Evolutionary conservation across 2,888 invertebrate species (phyloP).

Genomic region (Mongoloraphidia duomilia): DNA sequence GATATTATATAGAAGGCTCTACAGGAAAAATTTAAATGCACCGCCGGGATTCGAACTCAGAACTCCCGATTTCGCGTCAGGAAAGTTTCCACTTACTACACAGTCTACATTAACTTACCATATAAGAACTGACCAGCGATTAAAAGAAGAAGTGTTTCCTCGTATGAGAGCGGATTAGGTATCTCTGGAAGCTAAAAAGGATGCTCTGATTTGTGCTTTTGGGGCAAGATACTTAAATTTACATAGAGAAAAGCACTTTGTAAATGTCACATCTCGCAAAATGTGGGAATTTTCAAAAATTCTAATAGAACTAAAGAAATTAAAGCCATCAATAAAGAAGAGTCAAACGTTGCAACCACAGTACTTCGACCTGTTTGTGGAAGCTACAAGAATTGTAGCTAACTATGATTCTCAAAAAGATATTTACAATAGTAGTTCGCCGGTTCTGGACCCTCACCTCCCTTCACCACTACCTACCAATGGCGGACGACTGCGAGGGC

Average conservation of each 20-base stretch:
- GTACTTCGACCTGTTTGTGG: constrained; percentile 8
- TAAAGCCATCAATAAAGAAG: too few species aligned
- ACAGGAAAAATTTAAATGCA: too few species aligned
- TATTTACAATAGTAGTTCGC: too few species aligned
- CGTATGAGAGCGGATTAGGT: constrained; percentile 12
- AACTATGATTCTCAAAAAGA: constrained; percentile 4
- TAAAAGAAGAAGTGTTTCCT: constrained; percentile 9
- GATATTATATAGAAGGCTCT: too few species aligned
- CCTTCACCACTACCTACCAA: too few species aligned
- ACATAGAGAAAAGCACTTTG: constrained; percentile 9
- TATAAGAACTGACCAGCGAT: constrained; percentile 2
- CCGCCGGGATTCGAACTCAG: too few species aligned
- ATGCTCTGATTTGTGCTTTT: constrained; percentile 12
- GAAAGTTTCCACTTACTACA: too few species aligned
- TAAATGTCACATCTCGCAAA: constrained; percentile 8
- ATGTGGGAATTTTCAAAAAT: not conserved
- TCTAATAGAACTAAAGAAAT: constrained; percentile 5
- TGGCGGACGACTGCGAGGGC: too few species aligned
- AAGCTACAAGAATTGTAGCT: constrained; percentile 5
- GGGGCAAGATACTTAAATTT: constrained; percentile 10
- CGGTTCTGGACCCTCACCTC: too few species aligned
- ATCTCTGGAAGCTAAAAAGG: constrained; percentile 10
- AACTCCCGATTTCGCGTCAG: too few species aligned
- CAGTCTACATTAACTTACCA: too few species aligned
- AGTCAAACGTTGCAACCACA: constrained; percentile 6